These are phyloP conservation scores for Cyprinodon variegatus DNA, from an alignment of 2,113 vertebrate species.

Conservation along the genomic window DNA sequence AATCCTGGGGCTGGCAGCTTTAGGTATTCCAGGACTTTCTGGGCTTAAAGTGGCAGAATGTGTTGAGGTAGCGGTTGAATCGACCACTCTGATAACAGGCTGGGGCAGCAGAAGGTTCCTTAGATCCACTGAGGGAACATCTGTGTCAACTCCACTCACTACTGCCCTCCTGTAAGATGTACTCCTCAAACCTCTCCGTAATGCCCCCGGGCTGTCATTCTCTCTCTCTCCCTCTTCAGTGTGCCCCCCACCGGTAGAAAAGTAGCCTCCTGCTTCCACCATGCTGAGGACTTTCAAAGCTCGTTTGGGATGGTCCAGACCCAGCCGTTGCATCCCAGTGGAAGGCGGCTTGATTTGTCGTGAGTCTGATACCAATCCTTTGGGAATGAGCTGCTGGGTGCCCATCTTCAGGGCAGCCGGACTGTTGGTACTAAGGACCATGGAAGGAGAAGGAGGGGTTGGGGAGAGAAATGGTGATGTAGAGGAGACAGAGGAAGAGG, in stretches of 20 bases:
- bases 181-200: slow-evolving; percentile 87
- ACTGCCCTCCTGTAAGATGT: slow-evolving; percentile 95
- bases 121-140: slow-evolving; percentile 64
- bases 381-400: slow-evolving; percentile 92
- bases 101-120: slow-evolving; percentile 83
- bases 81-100: slow-evolving; percentile 77
- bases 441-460: slow-evolving; percentile 55
- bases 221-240: slow-evolving; percentile 73
- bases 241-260: slow-evolving; percentile 66
- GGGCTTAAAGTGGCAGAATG: slow-evolving; percentile 24
- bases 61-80: slow-evolving; percentile 24
- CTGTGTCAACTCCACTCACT: slow-evolving; percentile 87
- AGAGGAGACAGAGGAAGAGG: slow-evolving; percentile 61
- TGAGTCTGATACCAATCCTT: slow-evolving; percentile 80
- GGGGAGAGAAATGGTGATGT: slow-evolving; percentile 62
- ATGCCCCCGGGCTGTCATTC: slow-evolving; percentile 77
- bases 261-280: slow-evolving; percentile 81
- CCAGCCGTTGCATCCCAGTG: slow-evolving; percentile 57
- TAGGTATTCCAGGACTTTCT: slow-evolving; percentile 26
- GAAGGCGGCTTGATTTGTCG: slow-evolving; percentile 68
- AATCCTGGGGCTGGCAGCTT: slow-evolving; percentile 67
- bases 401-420: slow-evolving; percentile 86
- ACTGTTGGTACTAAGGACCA: slow-evolving; percentile 89
- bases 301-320: slow-evolving; percentile 76
- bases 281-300: slow-evolving; percentile 84